These are phyloP conservation scores for Pheosia tremula DNA, from an alignment of 2,888 invertebrate genomes.

Conservation along the genomic window DNA sequence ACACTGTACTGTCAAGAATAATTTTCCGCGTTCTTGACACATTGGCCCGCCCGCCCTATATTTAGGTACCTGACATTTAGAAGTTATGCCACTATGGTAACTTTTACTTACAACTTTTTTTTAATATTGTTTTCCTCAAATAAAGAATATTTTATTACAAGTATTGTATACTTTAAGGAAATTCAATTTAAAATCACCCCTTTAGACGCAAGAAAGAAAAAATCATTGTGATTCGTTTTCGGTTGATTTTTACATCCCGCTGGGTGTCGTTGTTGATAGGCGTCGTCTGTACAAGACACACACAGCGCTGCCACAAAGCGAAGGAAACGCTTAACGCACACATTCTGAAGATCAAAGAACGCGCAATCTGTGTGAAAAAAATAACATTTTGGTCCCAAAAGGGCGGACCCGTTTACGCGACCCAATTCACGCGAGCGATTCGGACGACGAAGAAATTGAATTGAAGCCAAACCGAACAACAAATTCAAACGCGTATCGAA, in stretches of 20 bases:
- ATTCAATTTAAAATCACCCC: constrained; percentile 25
- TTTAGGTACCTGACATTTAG: constrained; percentile 42
- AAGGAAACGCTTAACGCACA: constrained; percentile 82
- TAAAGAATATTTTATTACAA: not conserved
- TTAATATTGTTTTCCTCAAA: not conserved
- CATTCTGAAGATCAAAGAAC: constrained; percentile 82
- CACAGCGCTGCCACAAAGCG: constrained; percentile 73
- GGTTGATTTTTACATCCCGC: constrained; percentile 75
- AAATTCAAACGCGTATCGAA: constrained; percentile 84
- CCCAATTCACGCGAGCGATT: constrained; percentile 82
- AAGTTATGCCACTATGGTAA: constrained; percentile 20
- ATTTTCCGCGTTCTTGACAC: constrained; percentile 62
- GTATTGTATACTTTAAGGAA: not conserved
- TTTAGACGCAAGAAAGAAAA: constrained; percentile 37
- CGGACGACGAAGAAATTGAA: constrained; percentile 82
- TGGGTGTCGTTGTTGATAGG: constrained; percentile 70
- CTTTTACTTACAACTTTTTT: not conserved
- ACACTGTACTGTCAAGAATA: constrained; percentile 64
- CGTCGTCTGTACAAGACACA: constrained; percentile 66
- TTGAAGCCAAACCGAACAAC: constrained; percentile 78
- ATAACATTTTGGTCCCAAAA: constrained; percentile 83
- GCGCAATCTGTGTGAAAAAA: constrained; percentile 84
- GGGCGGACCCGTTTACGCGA: constrained; percentile 84
- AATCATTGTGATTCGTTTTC: constrained; percentile 66
- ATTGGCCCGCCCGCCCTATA: constrained; percentile 48